Percentiles rank a stretch among this genome's conserved stretches.
Conservation (phyloP, 2,888 invertebrate species). For the Athalia circularis region DNA sequence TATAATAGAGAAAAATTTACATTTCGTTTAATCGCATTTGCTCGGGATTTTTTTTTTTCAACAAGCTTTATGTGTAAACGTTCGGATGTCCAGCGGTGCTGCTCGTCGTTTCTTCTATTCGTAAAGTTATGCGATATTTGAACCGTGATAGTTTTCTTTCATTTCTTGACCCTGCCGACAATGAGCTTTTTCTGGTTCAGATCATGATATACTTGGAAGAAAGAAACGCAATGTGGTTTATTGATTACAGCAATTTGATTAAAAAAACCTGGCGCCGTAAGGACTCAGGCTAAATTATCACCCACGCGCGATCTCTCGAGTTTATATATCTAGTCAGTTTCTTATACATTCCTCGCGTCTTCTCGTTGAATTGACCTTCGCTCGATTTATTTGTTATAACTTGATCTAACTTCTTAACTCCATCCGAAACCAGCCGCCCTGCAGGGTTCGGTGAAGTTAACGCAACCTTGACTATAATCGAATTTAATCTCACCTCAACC, state of each 20-base stretch:
- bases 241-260: conserved; percentile 38
- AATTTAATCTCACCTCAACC: not conserved
- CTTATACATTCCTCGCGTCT: conserved; percentile 24
- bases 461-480: too few relatives aligned
- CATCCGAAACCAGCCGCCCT: too few relatives aligned
- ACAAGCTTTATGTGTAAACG: conserved; percentile 20
- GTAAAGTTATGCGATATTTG: not conserved
- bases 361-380: conserved; percentile 32
- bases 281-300: conserved; percentile 40
- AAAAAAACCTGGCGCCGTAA: conserved; percentile 2
- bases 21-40: not conserved
- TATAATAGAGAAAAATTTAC: not conserved
- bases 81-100: not conserved
- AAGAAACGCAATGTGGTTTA: conserved; percentile 36
- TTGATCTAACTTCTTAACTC: conserved; percentile 12
- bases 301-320: conserved; percentile 29
- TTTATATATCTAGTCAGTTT: not conserved
- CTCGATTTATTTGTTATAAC: conserved; percentile 29
- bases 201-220: not conserved
- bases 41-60: not conserved
- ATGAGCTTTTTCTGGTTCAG: not conserved
- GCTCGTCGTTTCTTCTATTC: not conserved
- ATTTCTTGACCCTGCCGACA: not conserved
- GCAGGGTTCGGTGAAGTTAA: too few relatives aligned
- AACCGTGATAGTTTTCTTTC: conserved; percentile 10